Evolutionary conservation across 2,888 invertebrate genomes (phyloP).

Genomic region (Cheilosia grossa): DNA sequence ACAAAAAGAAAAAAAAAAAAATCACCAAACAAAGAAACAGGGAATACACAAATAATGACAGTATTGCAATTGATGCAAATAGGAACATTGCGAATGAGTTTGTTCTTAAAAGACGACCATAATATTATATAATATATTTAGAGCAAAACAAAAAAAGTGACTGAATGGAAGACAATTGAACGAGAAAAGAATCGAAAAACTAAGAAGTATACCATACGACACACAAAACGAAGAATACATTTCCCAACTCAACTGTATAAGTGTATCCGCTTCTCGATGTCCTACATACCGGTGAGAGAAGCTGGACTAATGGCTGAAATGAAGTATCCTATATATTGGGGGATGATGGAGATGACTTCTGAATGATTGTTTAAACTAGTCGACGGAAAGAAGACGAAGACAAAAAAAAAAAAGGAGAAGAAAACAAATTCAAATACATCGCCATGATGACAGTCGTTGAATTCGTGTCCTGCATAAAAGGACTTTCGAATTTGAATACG

Average conservation of each 20-base stretch:
- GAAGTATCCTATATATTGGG: conserved; percentile 41
- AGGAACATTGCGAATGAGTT: conserved; percentile 47
- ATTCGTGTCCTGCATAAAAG: conserved; percentile 67
- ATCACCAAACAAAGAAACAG: not conserved
- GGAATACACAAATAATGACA: conserved; percentile 6
- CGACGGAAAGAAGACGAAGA: conserved; percentile 5
- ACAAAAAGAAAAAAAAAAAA: not conserved
- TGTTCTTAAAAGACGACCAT: conserved; percentile 33
- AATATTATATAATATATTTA: conserved; percentile 5
- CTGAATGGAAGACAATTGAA: conserved; percentile 48
- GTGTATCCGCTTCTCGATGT: conserved; percentile 44
- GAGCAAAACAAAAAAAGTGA: not conserved
- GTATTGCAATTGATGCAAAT: conserved; percentile 27
- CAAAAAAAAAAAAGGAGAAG: conserved; percentile 1
- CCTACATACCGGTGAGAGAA: conserved; percentile 45
- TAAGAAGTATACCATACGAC: conserved; percentile 7
- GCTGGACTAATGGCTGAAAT: conserved; percentile 42
- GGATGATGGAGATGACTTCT: conserved; percentile 39
- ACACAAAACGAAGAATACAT: conserved; percentile 32
- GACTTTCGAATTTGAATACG: conserved; percentile 62
- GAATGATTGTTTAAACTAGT: conserved; percentile 64
- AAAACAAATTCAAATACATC: conserved; percentile 15
- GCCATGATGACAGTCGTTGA: conserved; percentile 37
- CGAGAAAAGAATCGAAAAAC: conserved; percentile 19
- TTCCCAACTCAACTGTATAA: conserved; percentile 51